phyloP scores from a whole-genome alignment of 2,113 vertebrate species.

The Phrynosoma blainvillii region DNA sequence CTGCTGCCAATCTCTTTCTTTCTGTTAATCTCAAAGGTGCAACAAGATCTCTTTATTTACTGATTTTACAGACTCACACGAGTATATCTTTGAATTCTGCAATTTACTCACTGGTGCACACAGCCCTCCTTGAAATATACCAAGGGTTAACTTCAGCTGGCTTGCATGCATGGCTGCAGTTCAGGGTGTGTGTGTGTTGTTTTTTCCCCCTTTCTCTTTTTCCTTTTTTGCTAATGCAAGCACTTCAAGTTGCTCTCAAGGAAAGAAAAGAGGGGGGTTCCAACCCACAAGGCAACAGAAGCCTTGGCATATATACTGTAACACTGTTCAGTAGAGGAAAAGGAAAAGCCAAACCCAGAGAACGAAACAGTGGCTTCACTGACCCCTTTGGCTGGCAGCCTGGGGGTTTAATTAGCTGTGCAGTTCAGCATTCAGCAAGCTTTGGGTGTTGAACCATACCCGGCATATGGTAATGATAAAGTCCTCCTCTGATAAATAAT shows the following conservation, averaged over 20 bases:
- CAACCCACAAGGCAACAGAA: background rate
- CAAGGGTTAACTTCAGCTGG: background rate
- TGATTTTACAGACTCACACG: too few relatives aligned
- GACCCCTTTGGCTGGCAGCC: fast-evolving
- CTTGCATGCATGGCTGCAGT: slow-evolving; percentile 39
- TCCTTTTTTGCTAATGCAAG: slow-evolving; percentile 57
- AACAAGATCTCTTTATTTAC: too few relatives aligned
- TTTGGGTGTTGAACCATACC: background rate
- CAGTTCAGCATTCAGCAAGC: background rate
- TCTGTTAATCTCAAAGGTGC: too few relatives aligned
- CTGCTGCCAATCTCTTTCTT: too few relatives aligned
- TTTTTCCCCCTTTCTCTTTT: too few relatives aligned
- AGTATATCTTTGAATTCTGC: background rate
- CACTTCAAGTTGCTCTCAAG: slow-evolving; percentile 63
- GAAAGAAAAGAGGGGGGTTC: slow-evolving; percentile 4
- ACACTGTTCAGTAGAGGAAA: background rate
- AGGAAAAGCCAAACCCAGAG: fast-evolving
- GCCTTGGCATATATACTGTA: background rate
- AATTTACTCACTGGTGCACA: background rate
- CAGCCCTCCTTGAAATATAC: background rate
- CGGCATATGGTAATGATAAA: background rate
- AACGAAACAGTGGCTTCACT: background rate
- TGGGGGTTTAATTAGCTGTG: background rate
- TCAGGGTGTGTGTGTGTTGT: background rate
- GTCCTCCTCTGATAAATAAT: background rate